Evolutionary conservation across 2,797 vertebrate species (phyloP).

Genomic region (Balearica regulorum): DNA sequence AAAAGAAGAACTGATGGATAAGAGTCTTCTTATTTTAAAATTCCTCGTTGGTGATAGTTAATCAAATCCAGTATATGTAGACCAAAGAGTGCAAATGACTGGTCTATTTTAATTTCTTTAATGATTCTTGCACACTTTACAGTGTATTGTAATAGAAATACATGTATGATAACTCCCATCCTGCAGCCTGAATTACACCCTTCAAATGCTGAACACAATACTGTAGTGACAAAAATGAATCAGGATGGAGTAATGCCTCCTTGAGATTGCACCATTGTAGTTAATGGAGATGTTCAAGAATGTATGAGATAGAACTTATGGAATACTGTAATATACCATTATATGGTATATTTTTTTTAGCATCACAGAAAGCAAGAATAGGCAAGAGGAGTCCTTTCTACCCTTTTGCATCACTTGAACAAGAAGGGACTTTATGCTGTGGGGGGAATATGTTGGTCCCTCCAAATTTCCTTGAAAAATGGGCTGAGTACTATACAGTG

Average conservation of each 20-base stretch:
- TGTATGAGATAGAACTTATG: background rate
- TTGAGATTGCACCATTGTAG: background rate
- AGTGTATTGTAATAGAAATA: background rate
- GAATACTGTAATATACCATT: too few species aligned
- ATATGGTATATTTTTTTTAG: background rate
- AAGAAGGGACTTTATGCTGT: background rate
- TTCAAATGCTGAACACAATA: background rate
- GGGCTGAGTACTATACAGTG: background rate
- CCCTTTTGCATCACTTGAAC: background rate
- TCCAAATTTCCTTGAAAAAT: background rate
- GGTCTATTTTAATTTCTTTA: background rate
- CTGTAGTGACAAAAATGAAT: background rate
- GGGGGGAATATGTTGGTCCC: fast-evolving
- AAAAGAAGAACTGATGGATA: background rate
- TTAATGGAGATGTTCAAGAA: background rate
- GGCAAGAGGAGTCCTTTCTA: background rate
- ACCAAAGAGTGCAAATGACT: background rate
- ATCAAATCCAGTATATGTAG: background rate
- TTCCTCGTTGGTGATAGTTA: background rate
- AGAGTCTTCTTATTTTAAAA: background rate
- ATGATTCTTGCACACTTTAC: background rate
- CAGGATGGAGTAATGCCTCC: background rate
- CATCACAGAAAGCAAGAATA: background rate
- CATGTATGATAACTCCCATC: background rate
- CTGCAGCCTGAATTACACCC: background rate